phyloP scores from a whole-genome alignment of 2,888 invertebrate species.

The Melieria picta region DNA sequence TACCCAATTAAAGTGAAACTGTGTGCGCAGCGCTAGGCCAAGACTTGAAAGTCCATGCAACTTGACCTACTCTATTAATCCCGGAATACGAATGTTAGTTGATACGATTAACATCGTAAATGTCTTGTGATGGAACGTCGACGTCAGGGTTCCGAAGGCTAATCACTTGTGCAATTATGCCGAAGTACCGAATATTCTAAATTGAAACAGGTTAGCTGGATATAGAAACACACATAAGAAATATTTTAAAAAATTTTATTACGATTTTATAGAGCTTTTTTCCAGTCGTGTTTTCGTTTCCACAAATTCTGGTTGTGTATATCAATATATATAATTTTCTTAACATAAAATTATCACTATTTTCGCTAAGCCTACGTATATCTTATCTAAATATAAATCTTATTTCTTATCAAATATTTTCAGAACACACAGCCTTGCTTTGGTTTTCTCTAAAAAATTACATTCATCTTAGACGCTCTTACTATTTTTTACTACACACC shows the following conservation, averaged over 20 bases:
- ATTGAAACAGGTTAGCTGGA: no score
- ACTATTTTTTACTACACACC: no score
- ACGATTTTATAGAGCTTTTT: slow-evolving; percentile 20
- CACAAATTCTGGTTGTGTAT: slow-evolving; percentile 1
- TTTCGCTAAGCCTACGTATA: background rate
- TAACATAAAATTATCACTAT: slow-evolving; percentile 45
- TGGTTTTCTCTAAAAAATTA: slow-evolving; percentile 61
- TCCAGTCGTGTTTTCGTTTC: slow-evolving; percentile 16
- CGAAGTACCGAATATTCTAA: no score
- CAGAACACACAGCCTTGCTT: slow-evolving; percentile 65
- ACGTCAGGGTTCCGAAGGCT: no score
- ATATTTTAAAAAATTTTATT: slow-evolving; percentile 22
- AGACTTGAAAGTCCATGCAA: no score
- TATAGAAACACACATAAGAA: background rate
- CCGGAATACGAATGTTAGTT: no score
- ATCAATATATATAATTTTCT: slow-evolving; percentile 51
- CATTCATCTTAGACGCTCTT: slow-evolving; percentile 46
- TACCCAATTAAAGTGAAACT: no score
- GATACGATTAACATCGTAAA: no score
- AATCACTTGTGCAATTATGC: no score
- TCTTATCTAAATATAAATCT: slow-evolving; percentile 24
- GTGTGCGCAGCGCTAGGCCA: no score
- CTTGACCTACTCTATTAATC: no score
- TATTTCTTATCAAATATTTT: slow-evolving; percentile 44
- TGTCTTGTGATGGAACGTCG: no score